phyloP scores from a whole-genome alignment of 1,140 invertebrate species.

The Prorops nasuta region DNA sequence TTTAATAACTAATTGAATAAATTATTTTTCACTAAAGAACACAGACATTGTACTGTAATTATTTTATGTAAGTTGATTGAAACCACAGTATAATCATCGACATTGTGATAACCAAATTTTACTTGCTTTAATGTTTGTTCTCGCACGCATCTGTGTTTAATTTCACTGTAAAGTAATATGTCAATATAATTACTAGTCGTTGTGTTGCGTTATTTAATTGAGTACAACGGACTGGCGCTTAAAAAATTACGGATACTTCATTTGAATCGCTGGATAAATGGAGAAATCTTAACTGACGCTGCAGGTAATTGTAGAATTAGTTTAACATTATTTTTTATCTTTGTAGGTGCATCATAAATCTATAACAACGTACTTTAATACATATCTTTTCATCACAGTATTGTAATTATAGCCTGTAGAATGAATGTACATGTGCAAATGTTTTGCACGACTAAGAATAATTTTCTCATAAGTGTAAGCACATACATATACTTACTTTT shows the following conservation, averaged over 20 bases:
- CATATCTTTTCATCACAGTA: too few relatives aligned
- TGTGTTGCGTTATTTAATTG: slow-evolving; percentile 34
- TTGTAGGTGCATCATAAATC: neutral
- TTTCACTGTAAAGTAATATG: slow-evolving; percentile 30
- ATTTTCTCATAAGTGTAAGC: too few relatives aligned
- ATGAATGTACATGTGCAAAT: too few relatives aligned
- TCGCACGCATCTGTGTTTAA: slow-evolving; percentile 42
- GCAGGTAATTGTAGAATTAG: slow-evolving; percentile 38
- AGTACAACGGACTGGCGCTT: slow-evolving; percentile 31
- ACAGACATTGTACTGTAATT: too few relatives aligned
- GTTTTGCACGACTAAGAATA: too few relatives aligned
- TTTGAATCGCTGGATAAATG: slow-evolving; percentile 22
- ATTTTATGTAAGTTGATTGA: too few relatives aligned
- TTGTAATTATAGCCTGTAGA: too few relatives aligned
- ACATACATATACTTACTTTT: too few relatives aligned
- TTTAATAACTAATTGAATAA: slow-evolving; percentile 38
- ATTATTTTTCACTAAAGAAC: too few relatives aligned
- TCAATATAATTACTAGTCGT: slow-evolving; percentile 39
- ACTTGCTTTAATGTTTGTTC: slow-evolving; percentile 13
- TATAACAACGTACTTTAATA: too few relatives aligned
- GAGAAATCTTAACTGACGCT: slow-evolving; percentile 32
- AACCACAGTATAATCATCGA: too few relatives aligned
- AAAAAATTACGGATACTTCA: slow-evolving; percentile 38
- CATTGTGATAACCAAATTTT: neutral
- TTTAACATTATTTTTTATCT: slow-evolving; percentile 5